phyloP scores from a whole-genome alignment of 2,797 vertebrate species.

The Percopsis omiscomaycus region DNA sequence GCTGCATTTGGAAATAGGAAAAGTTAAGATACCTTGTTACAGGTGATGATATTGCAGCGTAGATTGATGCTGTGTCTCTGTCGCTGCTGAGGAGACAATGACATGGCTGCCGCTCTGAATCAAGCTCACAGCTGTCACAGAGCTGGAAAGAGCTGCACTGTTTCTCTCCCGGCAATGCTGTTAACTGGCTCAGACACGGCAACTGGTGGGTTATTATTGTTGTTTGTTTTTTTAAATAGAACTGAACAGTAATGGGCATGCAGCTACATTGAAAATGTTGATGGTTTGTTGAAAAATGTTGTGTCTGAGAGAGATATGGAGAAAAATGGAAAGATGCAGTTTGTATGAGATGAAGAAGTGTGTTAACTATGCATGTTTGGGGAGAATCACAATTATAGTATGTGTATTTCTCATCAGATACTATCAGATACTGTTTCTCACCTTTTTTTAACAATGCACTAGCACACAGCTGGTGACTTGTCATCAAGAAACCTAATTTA shows the following conservation, averaged over 20 bases:
- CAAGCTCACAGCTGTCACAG: slow-evolving; percentile 70
- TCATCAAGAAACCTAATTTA: slow-evolving; percentile 16
- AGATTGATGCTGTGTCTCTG: slow-evolving; percentile 66
- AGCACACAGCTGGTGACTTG: neutral
- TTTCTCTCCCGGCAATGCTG: slow-evolving; percentile 19
- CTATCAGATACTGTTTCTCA: neutral
- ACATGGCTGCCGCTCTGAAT: slow-evolving; percentile 78
- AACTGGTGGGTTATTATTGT: slow-evolving; percentile 25
- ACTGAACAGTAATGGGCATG: slow-evolving; percentile 47
- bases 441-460: slow-evolving; percentile 6
- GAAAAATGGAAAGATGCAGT: slow-evolving; percentile 15
- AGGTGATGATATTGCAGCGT: slow-evolving; percentile 67
- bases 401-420: too few relatives aligned
- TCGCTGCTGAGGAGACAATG: slow-evolving; percentile 72
- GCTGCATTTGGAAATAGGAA: slow-evolving; percentile 45
- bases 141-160: slow-evolving; percentile 46
- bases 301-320: slow-evolving; percentile 1
- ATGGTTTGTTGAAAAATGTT: slow-evolving; percentile 27
- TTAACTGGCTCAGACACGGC: slow-evolving; percentile 39
- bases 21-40: slow-evolving; percentile 56
- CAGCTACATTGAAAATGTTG: slow-evolving; percentile 46
- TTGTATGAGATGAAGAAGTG: slow-evolving; percentile 20
- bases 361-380: slow-evolving; percentile 1
- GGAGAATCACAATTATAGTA: too few relatives aligned
- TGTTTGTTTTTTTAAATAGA: slow-evolving; percentile 52